These are phyloP conservation scores for Aphis gossypii DNA, from an alignment of 1,140 invertebrate species.

Conservation along the genomic window DNA sequence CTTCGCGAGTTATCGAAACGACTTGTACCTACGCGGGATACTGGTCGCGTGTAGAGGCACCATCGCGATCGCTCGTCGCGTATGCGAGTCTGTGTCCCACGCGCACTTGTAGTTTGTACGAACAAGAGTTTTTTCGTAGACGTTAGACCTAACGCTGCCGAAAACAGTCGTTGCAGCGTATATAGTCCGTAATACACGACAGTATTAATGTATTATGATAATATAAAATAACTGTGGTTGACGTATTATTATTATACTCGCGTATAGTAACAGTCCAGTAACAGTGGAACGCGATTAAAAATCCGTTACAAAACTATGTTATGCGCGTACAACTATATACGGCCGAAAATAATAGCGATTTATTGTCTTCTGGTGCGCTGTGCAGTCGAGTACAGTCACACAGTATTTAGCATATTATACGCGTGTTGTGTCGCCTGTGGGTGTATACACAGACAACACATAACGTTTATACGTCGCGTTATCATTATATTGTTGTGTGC, in stretches of 20 bases:
- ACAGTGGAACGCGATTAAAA: slow-evolving; percentile 27
- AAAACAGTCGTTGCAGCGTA: not conserved
- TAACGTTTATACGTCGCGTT: not conserved
- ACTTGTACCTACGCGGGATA: not conserved
- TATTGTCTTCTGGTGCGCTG: not conserved
- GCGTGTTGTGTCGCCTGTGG: slow-evolving; percentile 22
- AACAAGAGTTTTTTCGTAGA: not conserved
- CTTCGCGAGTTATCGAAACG: not conserved
- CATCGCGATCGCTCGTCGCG: not conserved
- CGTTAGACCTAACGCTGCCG: not conserved
- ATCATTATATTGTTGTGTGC: not conserved
- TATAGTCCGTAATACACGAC: not conserved
- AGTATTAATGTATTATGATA: not conserved
- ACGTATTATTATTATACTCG: not conserved
- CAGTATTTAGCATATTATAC: not conserved
- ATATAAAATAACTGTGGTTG: not conserved
- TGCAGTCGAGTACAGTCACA: not conserved
- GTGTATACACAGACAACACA: not conserved
- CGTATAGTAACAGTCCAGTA: not conserved
- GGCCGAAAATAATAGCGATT: not conserved
- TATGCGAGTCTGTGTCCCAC: not conserved
- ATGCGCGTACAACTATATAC: not conserved
- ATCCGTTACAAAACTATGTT: slow-evolving; percentile 14
- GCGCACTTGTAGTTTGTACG: too few relatives aligned
- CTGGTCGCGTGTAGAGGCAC: not conserved